These are phyloP conservation scores for Scaptomyza montana DNA, from an alignment of 1,140 invertebrate species.

Conservation along the genomic window DNA sequence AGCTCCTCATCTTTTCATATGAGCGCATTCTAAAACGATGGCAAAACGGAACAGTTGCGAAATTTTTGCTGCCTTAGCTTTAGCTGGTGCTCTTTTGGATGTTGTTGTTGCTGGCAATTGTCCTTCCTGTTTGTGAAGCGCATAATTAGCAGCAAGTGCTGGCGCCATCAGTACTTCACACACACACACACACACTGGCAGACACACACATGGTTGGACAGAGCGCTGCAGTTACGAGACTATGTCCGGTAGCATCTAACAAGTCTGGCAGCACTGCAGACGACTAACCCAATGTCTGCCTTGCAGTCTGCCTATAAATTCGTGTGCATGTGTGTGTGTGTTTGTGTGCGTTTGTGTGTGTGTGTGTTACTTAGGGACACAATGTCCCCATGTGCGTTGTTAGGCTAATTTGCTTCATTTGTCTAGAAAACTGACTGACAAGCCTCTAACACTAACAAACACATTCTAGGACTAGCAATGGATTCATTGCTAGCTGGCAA, in stretches of 20 bases:
- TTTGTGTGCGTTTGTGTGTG: slow-evolving; percentile 11
- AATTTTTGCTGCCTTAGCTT: slow-evolving; percentile 1
- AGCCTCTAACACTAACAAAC: slow-evolving; percentile 29
- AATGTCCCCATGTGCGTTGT: slow-evolving; percentile 73
- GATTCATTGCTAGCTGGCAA: slow-evolving; percentile 51
- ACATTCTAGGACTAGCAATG: slow-evolving; percentile 9
- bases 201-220: slow-evolving; percentile 12
- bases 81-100: not conserved
- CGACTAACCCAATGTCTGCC: slow-evolving; percentile 5
- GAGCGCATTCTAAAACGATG: slow-evolving; percentile 47
- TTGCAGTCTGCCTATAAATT: slow-evolving; percentile 1
- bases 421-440: slow-evolving; percentile 74
- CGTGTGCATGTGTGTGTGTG: not conserved
- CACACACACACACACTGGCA: not conserved
- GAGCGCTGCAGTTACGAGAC: not conserved
- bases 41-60: slow-evolving; percentile 26
- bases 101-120: slow-evolving; percentile 6
- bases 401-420: slow-evolving; percentile 83
- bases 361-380: slow-evolving; percentile 46
- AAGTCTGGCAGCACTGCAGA: slow-evolving; percentile 11
- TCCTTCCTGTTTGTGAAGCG: slow-evolving; percentile 29
- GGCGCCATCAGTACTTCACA: slow-evolving; percentile 52
- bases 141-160: slow-evolving; percentile 71
- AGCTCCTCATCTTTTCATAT: slow-evolving; percentile 33
- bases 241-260: slow-evolving; percentile 2